These are phyloP conservation scores for Andricus curvator DNA, from an alignment of 2,888 invertebrate genomes.

Conservation along the genomic window DNA sequence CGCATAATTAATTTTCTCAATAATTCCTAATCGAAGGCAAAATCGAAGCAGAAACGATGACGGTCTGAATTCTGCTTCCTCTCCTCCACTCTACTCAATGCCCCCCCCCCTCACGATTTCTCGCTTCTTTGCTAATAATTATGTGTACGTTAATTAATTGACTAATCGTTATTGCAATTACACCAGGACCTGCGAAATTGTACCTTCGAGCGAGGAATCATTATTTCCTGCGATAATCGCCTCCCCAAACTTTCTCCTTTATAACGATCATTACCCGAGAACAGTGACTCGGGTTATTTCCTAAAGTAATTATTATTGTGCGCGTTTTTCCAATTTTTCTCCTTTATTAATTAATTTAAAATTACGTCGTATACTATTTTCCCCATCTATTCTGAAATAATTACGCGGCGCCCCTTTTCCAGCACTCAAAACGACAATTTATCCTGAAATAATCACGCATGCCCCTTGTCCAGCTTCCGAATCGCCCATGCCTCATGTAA, in stretches of 20 bases:
- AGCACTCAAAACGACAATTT: too few relatives aligned
- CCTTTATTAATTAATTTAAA: neutral
- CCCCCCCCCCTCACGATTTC: conserved; percentile 45
- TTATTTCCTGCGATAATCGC: conserved; percentile 66
- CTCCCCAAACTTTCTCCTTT: conserved; percentile 50
- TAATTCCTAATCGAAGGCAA: conserved; percentile 72
- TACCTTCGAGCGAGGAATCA: conserved; percentile 57
- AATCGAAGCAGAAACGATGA: conserved; percentile 45
- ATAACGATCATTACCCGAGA: conserved; percentile 53
- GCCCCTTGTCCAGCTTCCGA: too few relatives aligned
- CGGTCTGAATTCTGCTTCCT: conserved; percentile 43
- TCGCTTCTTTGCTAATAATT: conserved; percentile 75
- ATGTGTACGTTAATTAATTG: conserved; percentile 77
- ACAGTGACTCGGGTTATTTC: conserved; percentile 14
- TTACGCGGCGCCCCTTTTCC: too few relatives aligned
- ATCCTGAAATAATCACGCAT: too few relatives aligned
- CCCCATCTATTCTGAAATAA: too few relatives aligned
- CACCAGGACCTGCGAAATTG: conserved; percentile 52
- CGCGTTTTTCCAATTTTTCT: neutral
- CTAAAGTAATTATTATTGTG: conserved; percentile 23
- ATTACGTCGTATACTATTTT: too few relatives aligned
- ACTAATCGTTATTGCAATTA: conserved; percentile 75
- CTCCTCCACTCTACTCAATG: conserved; percentile 41
- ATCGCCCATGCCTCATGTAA: too few relatives aligned
- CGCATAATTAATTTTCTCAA: conserved; percentile 77